These are phyloP conservation scores for Ditylenchus dipsaci DNA, from an alignment of 1,140 invertebrate species.

Conservation along the genomic window DNA sequence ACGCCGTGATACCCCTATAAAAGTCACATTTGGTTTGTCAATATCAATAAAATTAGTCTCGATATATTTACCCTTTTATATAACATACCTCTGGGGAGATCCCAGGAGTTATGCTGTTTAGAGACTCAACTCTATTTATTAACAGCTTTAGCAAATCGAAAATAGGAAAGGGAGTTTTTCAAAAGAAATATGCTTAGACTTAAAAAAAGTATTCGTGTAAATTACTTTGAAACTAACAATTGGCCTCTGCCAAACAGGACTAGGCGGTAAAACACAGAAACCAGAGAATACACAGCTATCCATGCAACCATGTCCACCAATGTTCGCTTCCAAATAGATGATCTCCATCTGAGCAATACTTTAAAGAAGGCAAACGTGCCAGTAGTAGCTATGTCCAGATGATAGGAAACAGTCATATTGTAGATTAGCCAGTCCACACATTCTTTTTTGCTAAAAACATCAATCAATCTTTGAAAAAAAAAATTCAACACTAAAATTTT, in stretches of 20 bases:
- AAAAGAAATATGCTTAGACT: too few relatives aligned
- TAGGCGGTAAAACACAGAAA: background rate
- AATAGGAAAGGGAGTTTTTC: too few relatives aligned
- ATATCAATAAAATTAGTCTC: too few relatives aligned
- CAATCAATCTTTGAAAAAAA: background rate
- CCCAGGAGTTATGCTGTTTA: too few relatives aligned
- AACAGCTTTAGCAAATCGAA: too few relatives aligned
- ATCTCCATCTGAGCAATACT: slow-evolving; percentile 4
- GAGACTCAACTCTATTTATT: too few relatives aligned
- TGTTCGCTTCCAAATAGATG: background rate
- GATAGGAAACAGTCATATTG: slow-evolving; percentile 8
- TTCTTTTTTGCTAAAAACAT: background rate
- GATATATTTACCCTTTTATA: too few relatives aligned
- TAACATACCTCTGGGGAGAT: too few relatives aligned
- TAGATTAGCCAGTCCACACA: background rate
- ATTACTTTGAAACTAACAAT: background rate
- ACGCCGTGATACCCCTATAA: too few relatives aligned
- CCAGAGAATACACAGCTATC: background rate
- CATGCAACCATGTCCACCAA: slow-evolving; percentile 3
- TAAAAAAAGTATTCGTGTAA: background rate
- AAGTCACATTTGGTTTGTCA: too few relatives aligned
- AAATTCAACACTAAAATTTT: background rate
- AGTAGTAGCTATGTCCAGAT: slow-evolving; percentile 7
- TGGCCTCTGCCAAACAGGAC: background rate
- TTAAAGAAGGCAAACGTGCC: background rate